Evolutionary conservation across 2,797 vertebrate species (phyloP).

Genomic region (Muscicapa comitata): DNA sequence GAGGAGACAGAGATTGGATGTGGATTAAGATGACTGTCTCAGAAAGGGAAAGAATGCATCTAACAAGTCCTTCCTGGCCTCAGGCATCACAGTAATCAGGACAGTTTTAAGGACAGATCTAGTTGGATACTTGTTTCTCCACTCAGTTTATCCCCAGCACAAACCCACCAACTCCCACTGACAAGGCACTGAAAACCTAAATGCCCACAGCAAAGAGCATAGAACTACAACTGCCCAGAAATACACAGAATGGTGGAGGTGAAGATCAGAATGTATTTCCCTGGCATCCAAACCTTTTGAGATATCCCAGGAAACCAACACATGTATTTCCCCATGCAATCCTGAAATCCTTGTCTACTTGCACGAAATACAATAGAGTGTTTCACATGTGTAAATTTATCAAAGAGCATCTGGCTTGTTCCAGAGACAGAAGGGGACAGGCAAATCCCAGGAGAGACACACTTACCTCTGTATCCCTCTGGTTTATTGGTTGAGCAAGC

Average conservation of each 20-base stretch:
- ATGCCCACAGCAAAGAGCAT: background rate
- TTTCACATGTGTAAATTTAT: background rate
- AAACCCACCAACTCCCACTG: background rate
- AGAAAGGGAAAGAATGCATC: background rate
- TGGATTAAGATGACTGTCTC: background rate
- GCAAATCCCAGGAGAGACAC: background rate
- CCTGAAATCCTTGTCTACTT: background rate
- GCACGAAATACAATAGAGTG: background rate
- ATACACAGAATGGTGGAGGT: rapidly evolving
- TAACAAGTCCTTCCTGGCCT: background rate
- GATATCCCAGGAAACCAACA: background rate
- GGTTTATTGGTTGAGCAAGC: slow-evolving; percentile 97
- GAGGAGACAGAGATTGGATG: background rate
- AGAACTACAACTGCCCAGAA: background rate
- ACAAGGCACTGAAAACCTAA: background rate
- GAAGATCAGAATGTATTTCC: background rate
- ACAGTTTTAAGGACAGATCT: background rate
- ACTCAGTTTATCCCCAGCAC: background rate
- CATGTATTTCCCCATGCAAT: background rate
- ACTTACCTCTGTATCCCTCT: slow-evolving; percentile 94
- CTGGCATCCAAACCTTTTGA: background rate
- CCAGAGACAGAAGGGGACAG: background rate
- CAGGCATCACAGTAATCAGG: background rate
- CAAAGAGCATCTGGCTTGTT: background rate
- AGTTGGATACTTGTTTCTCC: background rate